Evolutionary conservation across 2,113 vertebrate genomes (phyloP).

Genomic region (Rhinogobius similis): DNA sequence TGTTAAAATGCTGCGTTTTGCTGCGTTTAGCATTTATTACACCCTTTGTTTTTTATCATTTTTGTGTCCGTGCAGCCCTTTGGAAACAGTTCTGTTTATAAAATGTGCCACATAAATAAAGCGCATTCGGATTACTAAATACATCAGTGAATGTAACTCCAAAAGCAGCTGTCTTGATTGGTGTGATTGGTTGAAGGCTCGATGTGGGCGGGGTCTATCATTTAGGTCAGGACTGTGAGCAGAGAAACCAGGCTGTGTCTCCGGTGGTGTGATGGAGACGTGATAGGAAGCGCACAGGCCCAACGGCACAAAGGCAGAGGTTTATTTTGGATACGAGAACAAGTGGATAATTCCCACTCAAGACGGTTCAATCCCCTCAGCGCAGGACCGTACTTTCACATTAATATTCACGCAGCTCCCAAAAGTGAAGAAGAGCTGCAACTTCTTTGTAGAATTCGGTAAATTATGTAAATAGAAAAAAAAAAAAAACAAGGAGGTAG

Average conservation of each 20-base stretch:
- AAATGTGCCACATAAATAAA: no score
- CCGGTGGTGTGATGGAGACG: conserved; percentile 27
- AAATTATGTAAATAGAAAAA: not conserved
- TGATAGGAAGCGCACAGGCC: conserved; percentile 27
- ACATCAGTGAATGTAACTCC: no score
- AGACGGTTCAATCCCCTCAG: conserved; percentile 63
- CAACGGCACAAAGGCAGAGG: conserved; percentile 51
- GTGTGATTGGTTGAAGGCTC: conserved; percentile 30
- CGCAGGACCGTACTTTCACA: conserved; percentile 26
- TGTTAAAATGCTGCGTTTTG: no score
- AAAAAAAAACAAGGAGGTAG: not conserved
- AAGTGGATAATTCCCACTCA: conserved; percentile 62
- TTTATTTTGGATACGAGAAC: conserved; percentile 73
- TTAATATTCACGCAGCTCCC: conserved; percentile 7
- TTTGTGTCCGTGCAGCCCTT: no score
- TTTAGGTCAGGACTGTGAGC: conserved; percentile 51
- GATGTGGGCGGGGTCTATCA: conserved; percentile 29
- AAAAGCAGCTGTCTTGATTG: conserved; percentile 27
- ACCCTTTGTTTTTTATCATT: no score
- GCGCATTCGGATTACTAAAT: conserved; percentile 14
- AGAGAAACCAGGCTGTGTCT: conserved; percentile 21
- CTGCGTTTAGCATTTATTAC: no score
- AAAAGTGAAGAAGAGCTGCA: not conserved
- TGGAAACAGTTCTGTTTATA: no score
- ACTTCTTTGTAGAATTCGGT: not conserved